Percentiles rank a stretch among this genome's conserved stretches.
These are phyloP conservation scores for Hypocryptadius cinnamomeus DNA, from an alignment of 2,113 vertebrate species.

Conservation along the genomic window DNA sequence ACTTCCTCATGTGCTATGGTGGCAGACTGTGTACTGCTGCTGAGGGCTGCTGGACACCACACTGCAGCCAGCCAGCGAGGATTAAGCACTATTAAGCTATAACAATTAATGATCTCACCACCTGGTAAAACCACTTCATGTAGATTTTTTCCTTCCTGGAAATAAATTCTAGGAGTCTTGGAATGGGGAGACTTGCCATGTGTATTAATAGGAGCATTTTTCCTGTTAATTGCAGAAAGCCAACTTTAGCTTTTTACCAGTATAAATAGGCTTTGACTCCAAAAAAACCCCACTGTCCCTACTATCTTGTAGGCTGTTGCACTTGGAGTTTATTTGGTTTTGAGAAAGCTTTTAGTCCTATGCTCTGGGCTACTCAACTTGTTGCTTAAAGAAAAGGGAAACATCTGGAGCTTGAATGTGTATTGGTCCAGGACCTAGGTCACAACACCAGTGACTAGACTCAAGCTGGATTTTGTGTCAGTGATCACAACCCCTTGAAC, in stretches of 20 bases:
- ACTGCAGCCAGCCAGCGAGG: background rate
- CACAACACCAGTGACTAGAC: background rate
- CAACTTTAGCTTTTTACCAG: background rate
- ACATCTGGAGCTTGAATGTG: background rate
- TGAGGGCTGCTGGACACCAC: background rate
- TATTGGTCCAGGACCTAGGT: background rate
- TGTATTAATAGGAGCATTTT: background rate
- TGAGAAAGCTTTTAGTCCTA: background rate
- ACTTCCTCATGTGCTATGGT: background rate
- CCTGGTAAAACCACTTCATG: background rate
- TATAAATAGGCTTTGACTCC: background rate
- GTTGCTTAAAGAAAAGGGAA: background rate
- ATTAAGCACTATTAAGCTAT: background rate
- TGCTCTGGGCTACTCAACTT: background rate
- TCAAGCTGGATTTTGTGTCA: background rate
- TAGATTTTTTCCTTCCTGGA: background rate
- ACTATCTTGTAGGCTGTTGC: background rate
- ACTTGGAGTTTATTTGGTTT: background rate
- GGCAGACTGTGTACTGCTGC: background rate
- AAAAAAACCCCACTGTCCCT: background rate
- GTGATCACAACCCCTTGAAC: background rate
- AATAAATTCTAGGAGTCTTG: background rate
- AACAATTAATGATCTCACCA: background rate
- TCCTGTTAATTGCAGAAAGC: background rate
- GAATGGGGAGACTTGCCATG: background rate